Evolutionary conservation across 1,140 invertebrate species (phyloP).

Genomic region (Magallana angulata): DNA sequence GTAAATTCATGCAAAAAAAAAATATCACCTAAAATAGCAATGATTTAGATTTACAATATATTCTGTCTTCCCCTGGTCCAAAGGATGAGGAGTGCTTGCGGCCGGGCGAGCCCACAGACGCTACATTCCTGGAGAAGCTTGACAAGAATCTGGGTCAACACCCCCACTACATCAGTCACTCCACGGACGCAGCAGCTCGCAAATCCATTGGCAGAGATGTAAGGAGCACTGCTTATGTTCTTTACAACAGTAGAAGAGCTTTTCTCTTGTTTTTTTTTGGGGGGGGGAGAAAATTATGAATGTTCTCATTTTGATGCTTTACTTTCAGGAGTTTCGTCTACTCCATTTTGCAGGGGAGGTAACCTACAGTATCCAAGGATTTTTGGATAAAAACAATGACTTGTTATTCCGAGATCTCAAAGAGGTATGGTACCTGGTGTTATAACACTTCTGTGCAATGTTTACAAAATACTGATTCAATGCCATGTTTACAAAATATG

Average conservation of each 20-base stretch:
- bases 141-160: constrained; percentile 85
- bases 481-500: too few relatives aligned
- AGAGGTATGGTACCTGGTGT: constrained; percentile 59
- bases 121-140: constrained; percentile 90
- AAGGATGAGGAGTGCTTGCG: constrained; percentile 95
- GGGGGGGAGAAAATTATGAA: not conserved
- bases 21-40: too few relatives aligned
- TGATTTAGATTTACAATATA: too few relatives aligned
- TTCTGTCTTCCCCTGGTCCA: constrained; percentile 69
- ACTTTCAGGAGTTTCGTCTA: constrained; percentile 90
- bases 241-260: not conserved
- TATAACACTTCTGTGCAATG: not conserved
- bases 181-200: constrained; percentile 85
- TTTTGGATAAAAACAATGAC: constrained; percentile 96
- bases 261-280: too few relatives aligned
- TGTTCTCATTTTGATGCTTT: not conserved
- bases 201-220: constrained; percentile 91
- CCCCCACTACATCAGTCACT: constrained; percentile 90
- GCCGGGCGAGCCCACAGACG: constrained; percentile 91
- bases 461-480: too few relatives aligned
- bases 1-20: too few relatives aligned
- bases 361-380: constrained; percentile 91
- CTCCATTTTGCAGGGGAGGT: constrained; percentile 95
- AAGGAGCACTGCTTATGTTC: constrained; percentile 76
- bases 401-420: constrained; percentile 92